Evolutionary conservation across 2,113 vertebrate genomes (phyloP), one percentile per base, ranked within the genome.

Genomic region (Spilogale gracilis): DNA sequence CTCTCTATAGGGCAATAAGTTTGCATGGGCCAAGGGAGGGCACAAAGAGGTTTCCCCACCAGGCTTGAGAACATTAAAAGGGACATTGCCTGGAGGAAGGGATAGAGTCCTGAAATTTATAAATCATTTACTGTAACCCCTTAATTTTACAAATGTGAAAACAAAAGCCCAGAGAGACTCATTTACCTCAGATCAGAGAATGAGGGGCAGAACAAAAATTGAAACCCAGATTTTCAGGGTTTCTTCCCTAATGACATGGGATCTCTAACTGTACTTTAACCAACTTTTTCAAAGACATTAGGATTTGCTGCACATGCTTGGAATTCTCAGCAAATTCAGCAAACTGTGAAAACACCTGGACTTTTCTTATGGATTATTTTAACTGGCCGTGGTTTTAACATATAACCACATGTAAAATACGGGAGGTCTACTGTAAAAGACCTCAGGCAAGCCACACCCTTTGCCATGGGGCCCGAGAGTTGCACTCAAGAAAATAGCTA

Each of bases 281-380:
- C 21, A 52, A 58, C 7, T 32, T 30, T 27, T 43, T 89, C n/a
- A 4, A 83, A 85, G n/a, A 43, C 38, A 30, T 48, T 50, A 48
- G n/a, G 48, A 45, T 32, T 69, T 65, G 81, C 91, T 71, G 71
- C 63, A n/a, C 71, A 45, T 38, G 71, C 71, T 76, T 74, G 83
- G 73, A 94, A 94, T 84, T 94, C 89, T 56, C 89, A 74, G n/a
- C 60, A 82, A 87, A 87, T 48, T 87, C 71, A 78, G 84, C 4
- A 45, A 91, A 60, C 89, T 61, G 48, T 54, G 56, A 78, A 95
- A 90, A 94, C 52, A 56, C 60, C 13, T 74, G 74, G 60, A 32
- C 74, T 79, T 54, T 63, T 45, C 50, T 58, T 56, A 23, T 7
- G 71, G 23, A 14, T 69, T 67, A 50, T 94, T 82, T 87, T 73